Conservation (phyloP, 2,888 invertebrate genomes). For the Parascotia fuliginaria region DNA sequence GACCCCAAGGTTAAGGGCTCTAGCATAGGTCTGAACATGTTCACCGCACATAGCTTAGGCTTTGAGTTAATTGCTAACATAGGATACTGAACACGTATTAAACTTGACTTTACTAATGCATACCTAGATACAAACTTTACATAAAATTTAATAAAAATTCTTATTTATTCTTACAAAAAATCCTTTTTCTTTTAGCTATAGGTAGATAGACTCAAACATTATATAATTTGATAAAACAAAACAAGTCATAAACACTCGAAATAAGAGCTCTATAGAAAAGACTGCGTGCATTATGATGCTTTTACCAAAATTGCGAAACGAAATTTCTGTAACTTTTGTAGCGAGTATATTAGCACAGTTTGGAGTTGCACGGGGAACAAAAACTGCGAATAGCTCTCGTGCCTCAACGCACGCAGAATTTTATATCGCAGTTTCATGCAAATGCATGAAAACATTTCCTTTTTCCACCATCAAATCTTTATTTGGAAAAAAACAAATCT, state of each 20-base stretch:
- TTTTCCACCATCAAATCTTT: conserved; percentile 21
- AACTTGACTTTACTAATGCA: too few species aligned
- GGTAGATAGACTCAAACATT: neutral
- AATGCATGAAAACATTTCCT: conserved; percentile 27
- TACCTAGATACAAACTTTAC: too few species aligned
- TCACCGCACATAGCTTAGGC: conserved; percentile 10
- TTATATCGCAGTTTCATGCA: conserved; percentile 31
- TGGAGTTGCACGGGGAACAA: conserved; percentile 24
- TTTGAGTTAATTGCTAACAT: conserved; percentile 16
- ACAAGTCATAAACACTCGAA: neutral
- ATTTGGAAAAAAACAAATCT: conserved; percentile 8
- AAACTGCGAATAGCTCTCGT: conserved; percentile 36
- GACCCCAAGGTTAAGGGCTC: conserved; percentile 3
- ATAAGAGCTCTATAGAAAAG: conserved; percentile 9
- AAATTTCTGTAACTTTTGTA: conserved; percentile 13
- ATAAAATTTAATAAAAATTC: too few species aligned
- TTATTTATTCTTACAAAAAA: too few species aligned
- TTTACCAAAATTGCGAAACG: conserved; percentile 21
- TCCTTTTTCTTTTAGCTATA: neutral
- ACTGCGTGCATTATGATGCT: conserved; percentile 19
- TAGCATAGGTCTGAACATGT: conserved; percentile 8
- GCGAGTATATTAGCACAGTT: conserved; percentile 31
- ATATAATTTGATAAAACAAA: conserved; percentile 2
- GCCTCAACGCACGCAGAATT: conserved; percentile 25
- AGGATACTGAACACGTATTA: neutral